Conservation (phyloP, 2,888 invertebrate genomes). For the Phanerotoma sp. region DNA sequence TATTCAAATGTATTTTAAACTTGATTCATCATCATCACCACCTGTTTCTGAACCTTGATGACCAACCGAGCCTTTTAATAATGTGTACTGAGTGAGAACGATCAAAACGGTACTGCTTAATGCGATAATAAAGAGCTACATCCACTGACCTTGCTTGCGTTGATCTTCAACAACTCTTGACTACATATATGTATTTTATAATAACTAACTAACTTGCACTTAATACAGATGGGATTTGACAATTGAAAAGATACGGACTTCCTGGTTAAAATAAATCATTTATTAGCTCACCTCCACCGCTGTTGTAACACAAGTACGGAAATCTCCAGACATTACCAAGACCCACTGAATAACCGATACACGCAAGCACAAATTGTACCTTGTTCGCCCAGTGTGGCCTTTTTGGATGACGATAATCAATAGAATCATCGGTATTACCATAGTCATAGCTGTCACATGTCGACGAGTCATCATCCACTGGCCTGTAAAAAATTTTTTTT, state of each 20-base stretch:
- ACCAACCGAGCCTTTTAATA: neutral
- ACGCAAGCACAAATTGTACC: slow-evolving; percentile 85
- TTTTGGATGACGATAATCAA: slow-evolving; percentile 69
- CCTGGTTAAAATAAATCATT: too few relatives aligned
- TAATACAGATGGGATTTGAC: neutral
- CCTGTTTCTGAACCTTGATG: neutral
- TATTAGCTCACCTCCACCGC: slow-evolving; percentile 76
- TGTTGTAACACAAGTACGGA: slow-evolving; percentile 89
- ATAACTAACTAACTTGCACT: neutral
- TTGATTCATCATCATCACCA: slow-evolving; percentile 1
- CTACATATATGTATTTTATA: neutral
- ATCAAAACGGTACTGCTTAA: slow-evolving; percentile 36
- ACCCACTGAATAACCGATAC: slow-evolving; percentile 86
- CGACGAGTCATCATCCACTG: slow-evolving; percentile 72
- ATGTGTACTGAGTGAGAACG: neutral
- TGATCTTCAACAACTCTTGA: slow-evolving; percentile 11
- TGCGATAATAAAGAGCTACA: slow-evolving; percentile 44
- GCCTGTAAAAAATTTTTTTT: slow-evolving; percentile 60
- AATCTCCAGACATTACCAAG: slow-evolving; percentile 91
- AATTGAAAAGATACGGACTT: slow-evolving; percentile 5
- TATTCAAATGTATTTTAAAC: neutral
- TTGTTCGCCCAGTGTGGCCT: slow-evolving; percentile 87
- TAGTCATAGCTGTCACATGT: slow-evolving; percentile 78
- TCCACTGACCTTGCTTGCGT: slow-evolving; percentile 46
- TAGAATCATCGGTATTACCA: slow-evolving; percentile 61